Conservation (phyloP, 2,113 vertebrate genomes). For the Cyanoliseus patagonus region DNA sequence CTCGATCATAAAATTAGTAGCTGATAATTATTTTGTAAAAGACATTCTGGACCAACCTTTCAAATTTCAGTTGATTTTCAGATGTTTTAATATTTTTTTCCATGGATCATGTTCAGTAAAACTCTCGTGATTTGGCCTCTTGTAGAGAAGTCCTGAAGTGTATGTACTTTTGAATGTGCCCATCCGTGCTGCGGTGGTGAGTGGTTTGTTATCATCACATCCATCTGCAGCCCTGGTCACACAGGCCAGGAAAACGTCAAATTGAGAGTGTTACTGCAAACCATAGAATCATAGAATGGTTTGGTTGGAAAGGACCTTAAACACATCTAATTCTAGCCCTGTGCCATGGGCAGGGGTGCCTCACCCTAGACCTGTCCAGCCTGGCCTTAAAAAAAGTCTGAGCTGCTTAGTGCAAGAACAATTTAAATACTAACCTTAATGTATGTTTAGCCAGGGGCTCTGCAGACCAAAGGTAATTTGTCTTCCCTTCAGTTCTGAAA, state of each 20-base stretch:
- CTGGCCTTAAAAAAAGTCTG: background rate
- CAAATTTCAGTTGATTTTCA: background rate
- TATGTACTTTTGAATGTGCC: background rate
- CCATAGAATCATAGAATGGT: background rate
- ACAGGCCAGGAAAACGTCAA: background rate
- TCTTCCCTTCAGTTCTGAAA: background rate
- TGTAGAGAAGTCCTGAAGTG: background rate
- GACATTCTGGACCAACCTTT: background rate
- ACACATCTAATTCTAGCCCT: background rate
- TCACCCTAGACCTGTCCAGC: background rate
- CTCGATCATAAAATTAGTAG: background rate
- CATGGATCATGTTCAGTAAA: background rate
- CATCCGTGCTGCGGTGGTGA: background rate
- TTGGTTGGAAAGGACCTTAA: background rate
- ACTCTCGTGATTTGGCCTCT: background rate
- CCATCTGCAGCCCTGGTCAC: background rate
- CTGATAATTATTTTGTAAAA: background rate
- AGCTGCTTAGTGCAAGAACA: background rate
- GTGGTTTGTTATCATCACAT: fast-evolving
- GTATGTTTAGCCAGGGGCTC: background rate
- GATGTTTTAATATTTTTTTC: background rate
- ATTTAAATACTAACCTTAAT: background rate
- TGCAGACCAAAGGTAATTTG: background rate
- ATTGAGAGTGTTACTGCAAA: background rate
- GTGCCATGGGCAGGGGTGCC: background rate